Evolutionary conservation across 2,797 vertebrate genomes (phyloP).

Genomic region (Acanthurus lineatus): DNA sequence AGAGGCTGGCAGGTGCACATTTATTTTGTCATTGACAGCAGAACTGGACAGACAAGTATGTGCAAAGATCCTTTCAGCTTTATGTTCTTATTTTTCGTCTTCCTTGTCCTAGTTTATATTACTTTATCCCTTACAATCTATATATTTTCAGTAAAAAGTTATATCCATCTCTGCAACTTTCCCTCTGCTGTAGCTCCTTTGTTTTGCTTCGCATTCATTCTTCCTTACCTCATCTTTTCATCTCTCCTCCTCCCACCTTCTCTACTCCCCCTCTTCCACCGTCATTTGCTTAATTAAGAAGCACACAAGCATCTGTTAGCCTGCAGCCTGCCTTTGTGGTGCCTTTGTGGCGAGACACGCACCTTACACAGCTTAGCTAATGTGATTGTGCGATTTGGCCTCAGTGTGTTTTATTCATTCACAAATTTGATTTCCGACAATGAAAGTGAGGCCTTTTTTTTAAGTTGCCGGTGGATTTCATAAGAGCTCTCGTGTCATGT

Average conservation of each 20-base stretch:
- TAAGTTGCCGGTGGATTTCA: not conserved
- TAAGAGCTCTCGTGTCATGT: not conserved
- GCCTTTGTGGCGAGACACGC: conserved; percentile 51
- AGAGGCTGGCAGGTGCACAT: not conserved
- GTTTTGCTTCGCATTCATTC: conserved; percentile 12
- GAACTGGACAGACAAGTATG: not conserved
- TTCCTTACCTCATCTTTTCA: conserved; percentile 23
- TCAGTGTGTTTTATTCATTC: conserved; percentile 19
- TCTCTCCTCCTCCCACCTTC: conserved; percentile 11
- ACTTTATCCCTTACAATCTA: not conserved
- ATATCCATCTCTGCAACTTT: not conserved
- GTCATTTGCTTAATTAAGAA: conserved; percentile 80
- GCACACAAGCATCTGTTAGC: conserved; percentile 81
- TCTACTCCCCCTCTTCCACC: conserved; percentile 7
- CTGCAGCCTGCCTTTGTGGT: conserved; percentile 68
- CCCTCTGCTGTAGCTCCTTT: not conserved
- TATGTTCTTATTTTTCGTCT: too few species aligned
- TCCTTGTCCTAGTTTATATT: not conserved
- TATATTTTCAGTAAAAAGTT: not conserved
- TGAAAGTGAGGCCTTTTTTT: not conserved
- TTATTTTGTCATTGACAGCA: not conserved
- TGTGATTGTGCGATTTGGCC: conserved; percentile 55
- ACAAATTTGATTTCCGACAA: conserved; percentile 12
- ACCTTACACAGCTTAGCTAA: conserved; percentile 61
- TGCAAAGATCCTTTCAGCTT: conserved; percentile 4